Evolutionary conservation across 2,113 vertebrate species (phyloP).

Genomic region (Phyllostomus hastatus): DNA sequence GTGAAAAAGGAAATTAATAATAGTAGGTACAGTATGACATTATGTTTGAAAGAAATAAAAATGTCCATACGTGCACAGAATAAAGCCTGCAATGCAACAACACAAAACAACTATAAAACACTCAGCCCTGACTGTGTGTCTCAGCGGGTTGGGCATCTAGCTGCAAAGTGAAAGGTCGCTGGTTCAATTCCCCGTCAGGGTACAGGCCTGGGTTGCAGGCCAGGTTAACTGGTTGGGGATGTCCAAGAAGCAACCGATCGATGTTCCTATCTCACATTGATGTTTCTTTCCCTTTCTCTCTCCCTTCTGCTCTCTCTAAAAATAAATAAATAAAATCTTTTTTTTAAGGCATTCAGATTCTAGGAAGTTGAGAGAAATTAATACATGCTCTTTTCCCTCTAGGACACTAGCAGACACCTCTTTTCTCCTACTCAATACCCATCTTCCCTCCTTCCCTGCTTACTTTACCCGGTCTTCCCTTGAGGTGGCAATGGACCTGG

Average conservation of each 20-base stretch:
- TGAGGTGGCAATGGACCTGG: background rate
- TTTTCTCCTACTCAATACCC: background rate
- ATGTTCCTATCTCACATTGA: too few species aligned
- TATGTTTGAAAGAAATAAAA: background rate
- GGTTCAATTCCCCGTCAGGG: too few species aligned
- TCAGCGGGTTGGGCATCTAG: too few species aligned
- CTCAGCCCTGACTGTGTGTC: too few species aligned
- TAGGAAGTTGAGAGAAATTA: background rate
- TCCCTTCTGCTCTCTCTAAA: too few species aligned
- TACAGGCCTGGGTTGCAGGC: too few species aligned
- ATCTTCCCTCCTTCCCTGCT: background rate
- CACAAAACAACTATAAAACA: background rate
- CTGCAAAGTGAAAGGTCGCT: too few species aligned
- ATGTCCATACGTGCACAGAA: background rate
- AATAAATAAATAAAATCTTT: too few species aligned
- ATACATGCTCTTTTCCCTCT: background rate
- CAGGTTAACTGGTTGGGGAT: too few species aligned
- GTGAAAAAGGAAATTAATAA: background rate
- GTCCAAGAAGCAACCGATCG: too few species aligned
- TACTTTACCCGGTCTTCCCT: background rate
- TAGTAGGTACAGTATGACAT: background rate
- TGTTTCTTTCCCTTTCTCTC: too few species aligned
- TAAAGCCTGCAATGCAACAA: background rate
- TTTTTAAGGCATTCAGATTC: background rate
- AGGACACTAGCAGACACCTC: background rate